Conservation (phyloP, 2,113 vertebrate genomes). For the Scomber japonicus region DNA sequence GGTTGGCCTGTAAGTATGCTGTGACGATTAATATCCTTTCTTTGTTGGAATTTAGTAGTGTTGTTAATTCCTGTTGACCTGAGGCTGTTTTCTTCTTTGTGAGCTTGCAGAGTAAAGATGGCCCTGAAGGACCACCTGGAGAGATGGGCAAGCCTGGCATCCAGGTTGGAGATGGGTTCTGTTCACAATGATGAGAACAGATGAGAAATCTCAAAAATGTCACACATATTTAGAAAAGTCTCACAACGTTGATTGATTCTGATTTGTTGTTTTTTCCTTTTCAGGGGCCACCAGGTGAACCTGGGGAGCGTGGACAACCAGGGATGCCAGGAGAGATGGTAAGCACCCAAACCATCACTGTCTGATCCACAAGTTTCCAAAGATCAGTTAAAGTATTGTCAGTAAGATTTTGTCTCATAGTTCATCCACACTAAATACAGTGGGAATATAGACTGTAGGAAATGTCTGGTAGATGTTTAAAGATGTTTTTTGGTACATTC, state of each 20-base stretch:
- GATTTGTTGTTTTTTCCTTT: background rate
- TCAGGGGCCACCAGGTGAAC: constrained; percentile 87
- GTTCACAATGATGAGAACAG: background rate
- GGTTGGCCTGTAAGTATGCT: constrained; percentile 92
- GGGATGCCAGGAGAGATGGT: constrained; percentile 87
- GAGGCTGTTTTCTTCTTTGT: constrained; percentile 66
- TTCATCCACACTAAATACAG: too few species aligned
- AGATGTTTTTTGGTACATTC: too few species aligned
- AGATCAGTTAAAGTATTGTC: background rate
- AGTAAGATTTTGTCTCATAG: too few species aligned
- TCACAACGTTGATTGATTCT: background rate
- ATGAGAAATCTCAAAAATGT: background rate
- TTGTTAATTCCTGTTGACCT: constrained; percentile 40
- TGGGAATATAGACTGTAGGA: too few species aligned
- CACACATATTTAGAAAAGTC: background rate
- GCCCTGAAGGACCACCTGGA: constrained; percentile 85
- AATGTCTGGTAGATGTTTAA: too few species aligned
- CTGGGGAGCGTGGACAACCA: constrained; percentile 84
- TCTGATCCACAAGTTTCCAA: background rate
- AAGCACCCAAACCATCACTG: constrained; percentile 26
- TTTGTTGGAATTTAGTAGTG: background rate
- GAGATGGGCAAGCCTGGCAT: constrained; percentile 87
- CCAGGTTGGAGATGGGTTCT: constrained; percentile 75
- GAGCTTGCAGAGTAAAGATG: constrained; percentile 86
- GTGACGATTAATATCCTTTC: background rate